Evolutionary conservation across 2,797 vertebrate genomes (phyloP).

Genomic region (Nannoperca obscura): DNA sequence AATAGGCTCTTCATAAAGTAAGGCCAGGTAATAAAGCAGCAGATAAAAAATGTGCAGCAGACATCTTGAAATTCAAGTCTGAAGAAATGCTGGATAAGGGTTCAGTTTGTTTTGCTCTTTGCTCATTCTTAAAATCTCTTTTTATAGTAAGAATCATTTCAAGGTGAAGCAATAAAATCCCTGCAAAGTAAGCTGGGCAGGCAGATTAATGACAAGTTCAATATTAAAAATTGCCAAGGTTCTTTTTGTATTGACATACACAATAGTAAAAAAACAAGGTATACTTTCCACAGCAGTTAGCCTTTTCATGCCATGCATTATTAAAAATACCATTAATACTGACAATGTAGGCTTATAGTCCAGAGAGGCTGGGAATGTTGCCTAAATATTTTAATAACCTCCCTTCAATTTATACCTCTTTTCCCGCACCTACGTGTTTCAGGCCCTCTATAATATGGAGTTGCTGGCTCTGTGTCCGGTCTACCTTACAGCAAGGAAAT

Average conservation of each 20-base stretch:
- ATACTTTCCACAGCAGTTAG: constrained; percentile 24
- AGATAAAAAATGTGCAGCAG: constrained; percentile 29
- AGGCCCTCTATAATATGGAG: constrained; percentile 55
- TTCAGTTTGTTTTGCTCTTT: constrained; percentile 49
- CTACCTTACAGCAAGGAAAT: constrained; percentile 84
- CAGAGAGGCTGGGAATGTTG: constrained; percentile 58
- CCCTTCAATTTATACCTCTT: constrained; percentile 67
- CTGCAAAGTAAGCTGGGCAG: constrained; percentile 1
- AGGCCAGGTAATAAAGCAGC: constrained; percentile 54
- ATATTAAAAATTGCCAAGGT: constrained; percentile 23
- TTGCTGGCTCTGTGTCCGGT: constrained; percentile 71
- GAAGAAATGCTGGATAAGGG: constrained; percentile 33
- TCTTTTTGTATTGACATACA: constrained; percentile 29
- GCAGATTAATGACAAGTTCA: constrained; percentile 24
- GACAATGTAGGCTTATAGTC: constrained; percentile 61
- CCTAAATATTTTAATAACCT: constrained; percentile 82
- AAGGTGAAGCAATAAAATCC: constrained; percentile 23
- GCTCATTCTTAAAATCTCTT: constrained; percentile 20
- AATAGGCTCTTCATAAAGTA: constrained; percentile 77
- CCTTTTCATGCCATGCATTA: constrained; percentile 49
- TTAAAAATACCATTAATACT: constrained; percentile 77
- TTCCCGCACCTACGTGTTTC: constrained; percentile 52
- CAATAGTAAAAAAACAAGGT: not conserved
- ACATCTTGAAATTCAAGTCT: constrained; percentile 63
- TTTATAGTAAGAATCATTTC: constrained; percentile 34